Evolutionary conservation across 1,140 invertebrate genomes (phyloP).

Genomic region (Vollenhovia emeryi): DNA sequence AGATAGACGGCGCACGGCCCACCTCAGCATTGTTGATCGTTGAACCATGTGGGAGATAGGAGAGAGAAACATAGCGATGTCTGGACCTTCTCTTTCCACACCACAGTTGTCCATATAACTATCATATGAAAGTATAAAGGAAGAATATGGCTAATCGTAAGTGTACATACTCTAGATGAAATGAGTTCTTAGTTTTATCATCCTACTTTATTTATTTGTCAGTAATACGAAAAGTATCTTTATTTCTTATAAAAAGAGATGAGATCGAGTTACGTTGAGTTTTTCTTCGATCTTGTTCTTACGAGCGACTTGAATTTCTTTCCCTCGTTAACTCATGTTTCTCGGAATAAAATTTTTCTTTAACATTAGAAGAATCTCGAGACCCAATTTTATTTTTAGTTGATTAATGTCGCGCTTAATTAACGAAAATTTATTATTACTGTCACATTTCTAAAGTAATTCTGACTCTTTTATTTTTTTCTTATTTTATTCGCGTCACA

Average conservation of each 20-base stretch:
- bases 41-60: background rate
- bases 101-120: background rate
- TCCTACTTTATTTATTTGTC: background rate
- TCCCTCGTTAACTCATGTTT: background rate
- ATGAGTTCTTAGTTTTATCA: background rate
- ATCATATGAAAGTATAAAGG: constrained; percentile 22
- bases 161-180: background rate
- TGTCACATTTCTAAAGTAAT: background rate
- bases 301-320: background rate
- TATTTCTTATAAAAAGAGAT: background rate
- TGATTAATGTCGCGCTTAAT: background rate
- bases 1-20: background rate
- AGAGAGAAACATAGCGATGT: background rate
- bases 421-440: background rate
- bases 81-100: background rate
- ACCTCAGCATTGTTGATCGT: constrained; percentile 14
- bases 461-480: background rate
- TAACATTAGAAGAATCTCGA: background rate
- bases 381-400: background rate
- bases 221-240: background rate
- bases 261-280: background rate
- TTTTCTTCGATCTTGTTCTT: background rate
- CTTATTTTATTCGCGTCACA: background rate
- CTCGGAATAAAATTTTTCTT: background rate
- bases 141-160: background rate